Conservation (phyloP, 2,797 vertebrate species). For the Champsocephalus esox region DNA sequence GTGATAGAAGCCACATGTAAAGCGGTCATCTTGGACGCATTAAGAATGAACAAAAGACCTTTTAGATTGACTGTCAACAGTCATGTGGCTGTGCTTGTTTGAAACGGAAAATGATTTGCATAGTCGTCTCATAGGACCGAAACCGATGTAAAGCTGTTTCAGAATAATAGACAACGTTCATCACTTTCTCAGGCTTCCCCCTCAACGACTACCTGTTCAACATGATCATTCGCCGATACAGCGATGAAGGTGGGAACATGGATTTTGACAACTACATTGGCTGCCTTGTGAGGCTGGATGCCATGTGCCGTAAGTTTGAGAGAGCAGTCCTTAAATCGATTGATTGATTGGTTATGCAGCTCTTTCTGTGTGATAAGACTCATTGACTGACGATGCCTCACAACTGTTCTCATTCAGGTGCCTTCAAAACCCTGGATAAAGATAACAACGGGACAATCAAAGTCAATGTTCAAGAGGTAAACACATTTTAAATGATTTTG, state of each 20-base stretch:
- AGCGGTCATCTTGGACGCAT: neutral
- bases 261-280: conserved; percentile 97
- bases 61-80: neutral
- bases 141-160: neutral
- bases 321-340: neutral
- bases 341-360: fast-evolving
- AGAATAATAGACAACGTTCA: neutral
- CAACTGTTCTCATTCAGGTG: conserved; percentile 75
- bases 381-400: neutral
- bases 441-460: conserved; percentile 87
- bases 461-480: conserved; percentile 92
- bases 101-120: neutral
- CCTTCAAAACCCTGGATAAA: conserved; percentile 92
- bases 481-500: neutral
- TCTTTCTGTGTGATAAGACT: conserved; percentile 8
- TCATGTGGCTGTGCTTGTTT: neutral
- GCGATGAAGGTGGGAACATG: conserved; percentile 87
- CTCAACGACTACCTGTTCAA: conserved; percentile 86
- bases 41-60: neutral
- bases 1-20: neutral
- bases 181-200: conserved; percentile 85
- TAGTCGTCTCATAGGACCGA: neutral
- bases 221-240: conserved; percentile 89
- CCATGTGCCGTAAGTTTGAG: conserved; percentile 93
- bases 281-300: conserved; percentile 94